Evolutionary conservation across 1,140 invertebrate genomes (phyloP).

Genomic region (Dermatophagoides farinae): DNA sequence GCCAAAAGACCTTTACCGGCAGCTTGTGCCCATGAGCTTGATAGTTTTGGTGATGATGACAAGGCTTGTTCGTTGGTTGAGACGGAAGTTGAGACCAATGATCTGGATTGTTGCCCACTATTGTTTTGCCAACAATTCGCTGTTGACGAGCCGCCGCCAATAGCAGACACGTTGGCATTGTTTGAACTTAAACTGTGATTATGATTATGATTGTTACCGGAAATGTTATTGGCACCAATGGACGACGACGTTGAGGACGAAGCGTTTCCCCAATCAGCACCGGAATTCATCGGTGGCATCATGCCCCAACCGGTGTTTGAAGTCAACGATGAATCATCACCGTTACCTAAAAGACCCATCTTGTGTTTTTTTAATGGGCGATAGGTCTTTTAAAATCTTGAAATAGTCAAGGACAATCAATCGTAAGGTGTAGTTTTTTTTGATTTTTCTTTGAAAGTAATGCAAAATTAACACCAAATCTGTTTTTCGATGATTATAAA

Average conservation of each 20-base stretch:
- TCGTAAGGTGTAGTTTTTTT: background rate
- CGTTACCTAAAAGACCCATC: constrained; percentile 7
- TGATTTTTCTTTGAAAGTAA: background rate
- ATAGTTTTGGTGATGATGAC: constrained; percentile 9
- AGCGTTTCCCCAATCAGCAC: constrained; percentile 5
- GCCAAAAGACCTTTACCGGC: constrained; percentile 27
- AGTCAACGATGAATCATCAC: background rate
- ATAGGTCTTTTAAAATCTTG: background rate
- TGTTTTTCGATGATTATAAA: no score
- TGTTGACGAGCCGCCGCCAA: background rate
- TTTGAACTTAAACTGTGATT: background rate
- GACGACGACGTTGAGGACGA: background rate
- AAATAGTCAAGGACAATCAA: background rate
- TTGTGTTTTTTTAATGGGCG: background rate
- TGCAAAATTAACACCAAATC: background rate
- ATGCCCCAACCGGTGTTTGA: constrained; percentile 2
- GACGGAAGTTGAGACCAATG: background rate
- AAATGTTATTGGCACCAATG: background rate
- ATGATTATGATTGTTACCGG: background rate
- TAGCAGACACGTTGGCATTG: background rate
- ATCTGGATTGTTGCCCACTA: background rate
- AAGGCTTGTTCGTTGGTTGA: background rate
- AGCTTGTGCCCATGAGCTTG: constrained; percentile 29
- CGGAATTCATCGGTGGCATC: constrained; percentile 6
- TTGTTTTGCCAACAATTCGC: background rate